These are phyloP conservation scores for Agriopis aurantiaria DNA, from an alignment of 2,888 invertebrate genomes.

Conservation along the genomic window DNA sequence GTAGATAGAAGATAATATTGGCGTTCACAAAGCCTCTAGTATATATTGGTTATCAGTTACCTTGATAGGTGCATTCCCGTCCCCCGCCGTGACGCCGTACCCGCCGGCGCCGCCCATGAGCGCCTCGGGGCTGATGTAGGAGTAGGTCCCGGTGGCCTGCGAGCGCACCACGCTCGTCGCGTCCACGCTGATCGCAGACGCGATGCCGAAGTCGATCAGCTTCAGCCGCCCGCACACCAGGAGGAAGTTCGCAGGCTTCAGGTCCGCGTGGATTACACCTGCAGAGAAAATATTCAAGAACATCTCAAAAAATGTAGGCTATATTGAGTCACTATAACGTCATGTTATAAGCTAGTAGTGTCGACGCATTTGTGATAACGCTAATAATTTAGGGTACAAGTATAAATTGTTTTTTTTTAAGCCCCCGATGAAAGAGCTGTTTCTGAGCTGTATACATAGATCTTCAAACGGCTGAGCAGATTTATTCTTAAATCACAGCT, in stretches of 20 bases:
- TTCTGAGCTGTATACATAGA: no score
- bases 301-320: not conserved
- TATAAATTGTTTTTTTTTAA: no score
- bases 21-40: no score
- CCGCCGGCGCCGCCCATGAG: slow-evolving; percentile 88
- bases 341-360: no score
- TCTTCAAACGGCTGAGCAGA: no score
- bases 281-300: slow-evolving; percentile 18
- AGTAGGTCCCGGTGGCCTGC: slow-evolving; percentile 94
- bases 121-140: slow-evolving; percentile 98
- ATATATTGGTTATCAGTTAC: slow-evolving; percentile 47
- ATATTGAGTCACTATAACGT: no score
- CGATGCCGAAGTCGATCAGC: slow-evolving; percentile 99
- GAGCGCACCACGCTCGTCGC: slow-evolving; percentile 95
- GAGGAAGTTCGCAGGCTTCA: slow-evolving; percentile 98
- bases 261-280: slow-evolving; percentile 98
- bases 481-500: no score
- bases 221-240: slow-evolving; percentile 94
- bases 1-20: no score
- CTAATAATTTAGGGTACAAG: no score
- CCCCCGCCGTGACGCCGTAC: slow-evolving; percentile 63
- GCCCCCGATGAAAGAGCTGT: no score
- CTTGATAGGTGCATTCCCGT: slow-evolving; percentile 74
- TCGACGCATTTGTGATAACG: no score
- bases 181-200: slow-evolving; percentile 94